Conservation (phyloP, 1,140 invertebrate species). For the Pinna nobilis region DNA sequence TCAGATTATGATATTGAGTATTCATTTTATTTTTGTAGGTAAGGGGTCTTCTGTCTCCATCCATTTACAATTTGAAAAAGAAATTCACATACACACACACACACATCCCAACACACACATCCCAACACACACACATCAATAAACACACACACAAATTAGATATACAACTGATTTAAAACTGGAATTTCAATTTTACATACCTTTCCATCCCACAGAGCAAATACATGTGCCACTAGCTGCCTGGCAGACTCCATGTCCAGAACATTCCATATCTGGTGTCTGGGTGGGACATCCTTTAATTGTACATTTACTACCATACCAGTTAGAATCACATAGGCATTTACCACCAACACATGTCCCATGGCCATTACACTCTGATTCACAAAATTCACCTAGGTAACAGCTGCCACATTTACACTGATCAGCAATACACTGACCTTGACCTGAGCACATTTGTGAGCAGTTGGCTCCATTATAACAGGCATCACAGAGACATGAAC, state of each 20-base stretch:
- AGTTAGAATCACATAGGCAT: constrained; percentile 55
- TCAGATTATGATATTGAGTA: too few species aligned
- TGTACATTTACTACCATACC: constrained; percentile 59
- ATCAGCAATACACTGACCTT: constrained; percentile 51
- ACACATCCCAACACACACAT: too few species aligned
- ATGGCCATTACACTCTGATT: constrained; percentile 60
- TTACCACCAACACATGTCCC: constrained; percentile 46
- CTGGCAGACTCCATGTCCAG: constrained; percentile 61
- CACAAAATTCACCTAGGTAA: constrained; percentile 57
- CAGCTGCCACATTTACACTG: constrained; percentile 61
- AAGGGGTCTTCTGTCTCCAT: too few species aligned
- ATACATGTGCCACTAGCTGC: constrained; percentile 55
- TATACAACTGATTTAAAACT: too few species aligned
- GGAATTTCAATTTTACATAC: too few species aligned
- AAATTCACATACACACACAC: too few species aligned
- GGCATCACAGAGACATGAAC: constrained; percentile 59
- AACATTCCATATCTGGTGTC: constrained; percentile 45
- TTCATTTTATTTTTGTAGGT: too few species aligned
- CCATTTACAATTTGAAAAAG: too few species aligned
- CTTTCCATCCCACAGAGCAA: constrained; percentile 64
- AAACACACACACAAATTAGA: too few species aligned
- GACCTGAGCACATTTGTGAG: constrained; percentile 53
- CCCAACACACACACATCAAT: too few species aligned
- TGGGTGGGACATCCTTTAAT: constrained; percentile 51
- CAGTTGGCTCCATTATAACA: constrained; percentile 63